phyloP scores from a whole-genome alignment of 37 sponge, comb jelly and placozoan species.

The Petrosia ficiformis region DNA sequence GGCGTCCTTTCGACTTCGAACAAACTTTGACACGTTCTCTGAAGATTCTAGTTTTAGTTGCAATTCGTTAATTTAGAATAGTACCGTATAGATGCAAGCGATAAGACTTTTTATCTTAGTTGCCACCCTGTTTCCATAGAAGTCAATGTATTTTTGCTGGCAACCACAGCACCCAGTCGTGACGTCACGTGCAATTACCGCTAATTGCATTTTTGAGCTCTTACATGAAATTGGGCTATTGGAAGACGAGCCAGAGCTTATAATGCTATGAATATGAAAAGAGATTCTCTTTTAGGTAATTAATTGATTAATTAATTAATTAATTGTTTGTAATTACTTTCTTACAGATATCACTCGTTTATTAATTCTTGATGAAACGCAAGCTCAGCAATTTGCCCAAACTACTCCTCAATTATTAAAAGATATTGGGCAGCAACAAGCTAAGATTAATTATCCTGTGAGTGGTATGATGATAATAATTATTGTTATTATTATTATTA shows the following conservation, averaged over 20 bases:
- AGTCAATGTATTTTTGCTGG: no score
- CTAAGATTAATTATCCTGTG: slow-evolving; percentile 33
- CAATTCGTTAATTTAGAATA: no score
- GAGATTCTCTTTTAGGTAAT: slow-evolving; percentile 52
- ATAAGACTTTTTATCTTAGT: no score
- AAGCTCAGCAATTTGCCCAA: slow-evolving; percentile 9
- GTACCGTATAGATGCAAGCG: no score
- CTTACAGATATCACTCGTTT: slow-evolving; percentile 59
- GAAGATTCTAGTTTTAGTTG: no score
- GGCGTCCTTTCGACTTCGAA: no score
- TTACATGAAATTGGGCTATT: no score
- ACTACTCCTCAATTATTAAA: slow-evolving; percentile 25
- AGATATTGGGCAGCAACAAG: slow-evolving; percentile 26
- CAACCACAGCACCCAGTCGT: no score
- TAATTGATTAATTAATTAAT: not conserved
- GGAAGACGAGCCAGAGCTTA: slow-evolving; percentile 36
- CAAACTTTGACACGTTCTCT: no score
- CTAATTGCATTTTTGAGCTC: no score
- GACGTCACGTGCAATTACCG: no score
- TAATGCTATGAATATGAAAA: slow-evolving; percentile 35
- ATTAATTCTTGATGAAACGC: slow-evolving; percentile 47
- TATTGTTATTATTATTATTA: not conserved
- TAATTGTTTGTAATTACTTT: not conserved
- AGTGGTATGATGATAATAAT: not conserved
- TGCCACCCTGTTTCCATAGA: no score